Evolutionary conservation across 2,888 invertebrate genomes (phyloP).

Genomic region (Empis livida): DNA sequence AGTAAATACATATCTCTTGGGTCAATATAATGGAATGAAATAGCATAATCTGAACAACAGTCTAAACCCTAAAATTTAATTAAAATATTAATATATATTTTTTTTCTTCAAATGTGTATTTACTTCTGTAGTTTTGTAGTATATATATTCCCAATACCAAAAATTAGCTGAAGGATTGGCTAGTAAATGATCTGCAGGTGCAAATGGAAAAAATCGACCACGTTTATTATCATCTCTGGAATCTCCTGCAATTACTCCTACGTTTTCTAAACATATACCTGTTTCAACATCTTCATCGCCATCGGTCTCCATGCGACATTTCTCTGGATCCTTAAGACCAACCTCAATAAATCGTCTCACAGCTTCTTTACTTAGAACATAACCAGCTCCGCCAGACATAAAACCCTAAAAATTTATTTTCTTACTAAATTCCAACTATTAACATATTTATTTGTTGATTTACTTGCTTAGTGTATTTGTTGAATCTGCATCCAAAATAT

Average conservation of each 20-base stretch:
- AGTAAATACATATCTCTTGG: conserved; percentile 86
- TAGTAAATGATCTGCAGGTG: conserved; percentile 87
- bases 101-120: not conserved
- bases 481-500: conserved; percentile 85
- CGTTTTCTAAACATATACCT: conserved; percentile 61
- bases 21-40: conserved; percentile 82
- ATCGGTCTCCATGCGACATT: conserved; percentile 32
- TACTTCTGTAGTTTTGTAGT: conserved; percentile 72
- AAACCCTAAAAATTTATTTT: conserved; percentile 47
- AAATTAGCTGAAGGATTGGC: conserved; percentile 72
- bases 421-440: too few relatives aligned
- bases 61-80: conserved; percentile 51
- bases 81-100: not conserved
- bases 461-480: conserved; percentile 44
- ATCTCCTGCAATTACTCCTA: conserved; percentile 75
- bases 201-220: conserved; percentile 92
- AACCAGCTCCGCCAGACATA: conserved; percentile 90
- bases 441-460: not conserved
- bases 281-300: conserved; percentile 13
- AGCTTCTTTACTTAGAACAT: conserved; percentile 79
- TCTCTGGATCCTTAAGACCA: conserved; percentile 35
- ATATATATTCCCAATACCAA: conserved; percentile 97
- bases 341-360: conserved; percentile 61
- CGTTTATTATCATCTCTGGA: conserved; percentile 67
- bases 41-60: conserved; percentile 81